Evolutionary conservation across 2,113 vertebrate species (phyloP).

Genomic region (Gymnocephalus cernua): DNA sequence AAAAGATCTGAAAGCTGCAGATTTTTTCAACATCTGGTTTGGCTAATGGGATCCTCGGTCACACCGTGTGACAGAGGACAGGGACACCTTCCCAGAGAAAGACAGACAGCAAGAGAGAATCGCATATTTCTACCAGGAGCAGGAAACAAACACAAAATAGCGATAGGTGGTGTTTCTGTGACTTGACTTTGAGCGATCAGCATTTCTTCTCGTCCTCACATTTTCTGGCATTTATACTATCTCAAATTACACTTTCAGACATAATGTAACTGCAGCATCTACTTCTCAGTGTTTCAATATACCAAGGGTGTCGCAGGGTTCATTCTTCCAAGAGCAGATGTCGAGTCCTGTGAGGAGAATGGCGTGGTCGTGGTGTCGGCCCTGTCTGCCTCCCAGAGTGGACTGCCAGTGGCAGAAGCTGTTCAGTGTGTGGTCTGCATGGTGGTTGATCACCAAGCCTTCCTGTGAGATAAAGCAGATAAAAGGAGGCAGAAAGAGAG

Average conservation of each 20-base stretch:
- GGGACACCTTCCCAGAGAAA: conserved; percentile 46
- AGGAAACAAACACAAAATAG: conserved; percentile 15
- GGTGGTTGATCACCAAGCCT: conserved; percentile 90
- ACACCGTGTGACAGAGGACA: conserved; percentile 47
- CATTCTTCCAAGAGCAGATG: conserved; percentile 96
- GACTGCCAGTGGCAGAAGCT: conserved; percentile 97
- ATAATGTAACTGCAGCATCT: neutral
- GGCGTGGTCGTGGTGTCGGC: conserved; percentile 91
- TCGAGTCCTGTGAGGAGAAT: conserved; percentile 92
- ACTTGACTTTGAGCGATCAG: neutral
- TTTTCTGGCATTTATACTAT: neutral
- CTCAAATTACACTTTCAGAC: neutral
- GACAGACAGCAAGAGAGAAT: neutral
- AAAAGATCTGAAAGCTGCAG: conserved; percentile 41
- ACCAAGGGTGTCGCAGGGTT: conserved; percentile 94
- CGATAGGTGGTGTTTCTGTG: neutral
- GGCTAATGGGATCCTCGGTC: conserved; percentile 21
- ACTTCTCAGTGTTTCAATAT: conserved; percentile 11
- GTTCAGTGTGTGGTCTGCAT: conserved; percentile 92
- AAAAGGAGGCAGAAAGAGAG: conserved; percentile 7
- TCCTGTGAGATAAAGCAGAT: conserved; percentile 78
- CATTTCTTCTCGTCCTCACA: neutral
- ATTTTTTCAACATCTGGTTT: conserved; percentile 65
- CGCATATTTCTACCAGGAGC: conserved; percentile 1
- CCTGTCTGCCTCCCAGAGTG: conserved; percentile 85